Conservation (phyloP, 2,888 invertebrate genomes). For the Drosophila neonasuta region DNA sequence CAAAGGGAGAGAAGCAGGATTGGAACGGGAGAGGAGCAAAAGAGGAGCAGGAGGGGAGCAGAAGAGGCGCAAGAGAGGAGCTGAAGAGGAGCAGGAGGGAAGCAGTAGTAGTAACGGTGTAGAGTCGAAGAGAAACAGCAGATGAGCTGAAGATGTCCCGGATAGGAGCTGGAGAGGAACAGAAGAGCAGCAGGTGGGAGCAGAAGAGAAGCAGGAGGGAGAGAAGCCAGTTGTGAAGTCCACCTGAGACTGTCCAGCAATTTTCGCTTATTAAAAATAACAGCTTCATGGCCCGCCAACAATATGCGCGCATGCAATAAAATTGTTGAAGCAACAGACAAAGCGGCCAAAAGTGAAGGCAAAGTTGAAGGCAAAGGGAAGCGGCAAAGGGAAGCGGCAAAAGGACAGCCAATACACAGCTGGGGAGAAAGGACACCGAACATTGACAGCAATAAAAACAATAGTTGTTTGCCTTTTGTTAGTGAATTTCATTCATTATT, state of each 20-base stretch:
- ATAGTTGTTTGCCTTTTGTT: constrained; percentile 71
- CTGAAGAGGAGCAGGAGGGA: too few species aligned
- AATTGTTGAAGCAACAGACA: constrained; percentile 7
- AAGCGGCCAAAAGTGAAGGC: constrained; percentile 5
- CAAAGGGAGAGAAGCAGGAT: background rate
- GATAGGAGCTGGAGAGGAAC: too few species aligned
- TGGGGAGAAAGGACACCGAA: constrained; percentile 13
- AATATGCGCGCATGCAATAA: constrained; percentile 59
- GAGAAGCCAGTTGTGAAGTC: background rate
- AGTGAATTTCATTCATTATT: constrained; percentile 73
- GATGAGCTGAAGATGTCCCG: too few species aligned
- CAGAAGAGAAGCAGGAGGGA: background rate
- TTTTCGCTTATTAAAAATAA: constrained; percentile 76
- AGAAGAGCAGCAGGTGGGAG: background rate
- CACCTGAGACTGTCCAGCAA: constrained; percentile 47
- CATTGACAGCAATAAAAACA: constrained; percentile 66
- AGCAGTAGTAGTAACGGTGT: too few species aligned
- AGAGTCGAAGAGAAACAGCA: too few species aligned
- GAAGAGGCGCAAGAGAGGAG: too few species aligned
- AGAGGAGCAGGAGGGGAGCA: too few species aligned
- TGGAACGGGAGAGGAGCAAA: background rate
- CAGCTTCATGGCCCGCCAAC: constrained; percentile 58
- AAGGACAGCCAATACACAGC: background rate
- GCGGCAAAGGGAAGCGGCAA: background rate
- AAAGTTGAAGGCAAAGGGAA: background rate